phyloP scores from a whole-genome alignment of 1,140 invertebrate genomes.

The Hormaphis cornu region DNA sequence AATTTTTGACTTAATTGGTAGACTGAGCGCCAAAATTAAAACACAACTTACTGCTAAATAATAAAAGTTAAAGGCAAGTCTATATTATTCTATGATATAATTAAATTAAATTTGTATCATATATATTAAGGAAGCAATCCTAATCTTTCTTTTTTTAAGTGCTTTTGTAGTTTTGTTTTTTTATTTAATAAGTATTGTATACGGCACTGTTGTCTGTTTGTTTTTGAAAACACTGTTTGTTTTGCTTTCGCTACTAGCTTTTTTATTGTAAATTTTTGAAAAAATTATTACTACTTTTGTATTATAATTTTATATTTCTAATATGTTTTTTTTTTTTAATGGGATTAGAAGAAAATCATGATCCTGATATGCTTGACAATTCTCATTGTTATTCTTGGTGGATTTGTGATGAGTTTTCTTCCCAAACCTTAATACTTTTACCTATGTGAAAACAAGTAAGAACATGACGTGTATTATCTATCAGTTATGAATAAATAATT shows the following conservation, averaged over 20 bases:
- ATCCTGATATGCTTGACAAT: slow-evolving; percentile 92
- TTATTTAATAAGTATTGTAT: neutral
- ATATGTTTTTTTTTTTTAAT: slow-evolving; percentile 24
- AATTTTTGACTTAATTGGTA: too few species aligned
- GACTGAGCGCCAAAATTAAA: too few species aligned
- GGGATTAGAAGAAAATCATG: slow-evolving; percentile 95
- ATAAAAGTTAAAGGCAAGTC: too few species aligned
- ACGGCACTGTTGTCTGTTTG: neutral
- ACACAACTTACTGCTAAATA: too few species aligned
- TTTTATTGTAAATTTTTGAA: neutral
- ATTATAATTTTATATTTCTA: slow-evolving; percentile 5
- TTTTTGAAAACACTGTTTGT: slow-evolving; percentile 10
- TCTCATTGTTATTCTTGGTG: slow-evolving; percentile 72
- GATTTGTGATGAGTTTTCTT: slow-evolving; percentile 63
- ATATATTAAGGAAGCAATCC: neutral
- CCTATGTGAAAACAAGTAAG: slow-evolving; percentile 12
- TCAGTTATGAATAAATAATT: too few species aligned
- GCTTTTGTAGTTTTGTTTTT: slow-evolving; percentile 1
- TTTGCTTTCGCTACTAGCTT: slow-evolving; percentile 22
- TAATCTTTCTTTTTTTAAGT: slow-evolving; percentile 1
- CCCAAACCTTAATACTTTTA: slow-evolving; percentile 13
- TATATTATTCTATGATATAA: neutral
- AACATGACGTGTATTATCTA: neutral
- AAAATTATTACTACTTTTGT: neutral
- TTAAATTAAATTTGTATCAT: neutral